These are phyloP conservation scores for Neopipo cinnamomea DNA, from an alignment of 2,113 vertebrate species.

Conservation along the genomic window DNA sequence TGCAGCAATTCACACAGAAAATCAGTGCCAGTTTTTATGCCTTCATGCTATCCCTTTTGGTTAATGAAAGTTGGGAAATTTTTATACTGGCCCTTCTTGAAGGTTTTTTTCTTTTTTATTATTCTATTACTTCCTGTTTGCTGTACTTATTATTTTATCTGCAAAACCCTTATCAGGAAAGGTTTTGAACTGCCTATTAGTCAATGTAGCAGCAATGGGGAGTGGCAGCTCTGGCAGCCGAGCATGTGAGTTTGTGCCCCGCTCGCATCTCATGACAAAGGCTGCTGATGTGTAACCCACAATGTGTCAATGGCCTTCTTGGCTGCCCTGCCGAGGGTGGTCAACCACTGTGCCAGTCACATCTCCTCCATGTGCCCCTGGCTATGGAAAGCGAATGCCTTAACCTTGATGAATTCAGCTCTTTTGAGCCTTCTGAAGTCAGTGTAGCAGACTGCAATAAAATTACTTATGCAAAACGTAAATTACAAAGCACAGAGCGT, in stretches of 20 bases:
- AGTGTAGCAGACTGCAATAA: background rate
- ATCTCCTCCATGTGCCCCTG: background rate
- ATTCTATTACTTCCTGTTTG: background rate
- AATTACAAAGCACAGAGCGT: background rate
- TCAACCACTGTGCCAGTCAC: rapidly evolving
- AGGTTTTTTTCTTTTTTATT: background rate
- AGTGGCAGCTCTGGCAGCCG: background rate
- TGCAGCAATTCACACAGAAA: background rate
- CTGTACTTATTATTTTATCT: background rate
- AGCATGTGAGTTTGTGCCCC: background rate
- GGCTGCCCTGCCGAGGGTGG: background rate
- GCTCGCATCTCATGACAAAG: background rate
- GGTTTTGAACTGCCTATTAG: background rate
- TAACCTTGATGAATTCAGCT: background rate
- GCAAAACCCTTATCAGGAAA: background rate
- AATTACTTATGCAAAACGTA: background rate
- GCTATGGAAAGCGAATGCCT: background rate
- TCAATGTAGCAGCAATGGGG: conserved; percentile 15
- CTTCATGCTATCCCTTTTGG: background rate
- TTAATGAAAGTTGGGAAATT: background rate
- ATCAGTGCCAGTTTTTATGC: background rate
- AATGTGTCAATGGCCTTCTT: background rate
- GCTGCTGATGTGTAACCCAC: background rate
- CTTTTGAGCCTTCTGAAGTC: background rate
- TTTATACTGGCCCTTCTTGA: background rate